Conservation (phyloP, 2,113 vertebrate genomes). For the Propithecus coquereli region DNA sequence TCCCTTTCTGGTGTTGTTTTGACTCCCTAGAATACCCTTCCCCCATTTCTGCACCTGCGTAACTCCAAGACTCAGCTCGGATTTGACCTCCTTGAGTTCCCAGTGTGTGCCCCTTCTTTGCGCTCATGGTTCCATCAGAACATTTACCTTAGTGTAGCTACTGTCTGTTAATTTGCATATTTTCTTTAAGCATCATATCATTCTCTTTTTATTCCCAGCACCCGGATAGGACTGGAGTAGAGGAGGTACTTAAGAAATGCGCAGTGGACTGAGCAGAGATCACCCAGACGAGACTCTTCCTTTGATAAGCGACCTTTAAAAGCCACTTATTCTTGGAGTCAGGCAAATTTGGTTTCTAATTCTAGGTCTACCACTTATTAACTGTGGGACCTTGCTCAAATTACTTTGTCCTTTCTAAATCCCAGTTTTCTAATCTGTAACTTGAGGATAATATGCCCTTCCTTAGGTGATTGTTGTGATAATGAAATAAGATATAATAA, state of each 20-base stretch:
- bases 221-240: neutral
- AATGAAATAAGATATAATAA: neutral
- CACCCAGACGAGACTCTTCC: neutral
- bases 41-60: too few species aligned
- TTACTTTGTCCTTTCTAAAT: neutral
- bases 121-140: neutral
- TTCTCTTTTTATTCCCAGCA: neutral
- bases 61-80: neutral
- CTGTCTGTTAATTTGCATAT: neutral
- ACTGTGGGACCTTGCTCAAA: neutral
- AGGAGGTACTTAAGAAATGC: neutral
- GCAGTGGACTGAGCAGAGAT: neutral
- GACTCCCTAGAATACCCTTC: neutral
- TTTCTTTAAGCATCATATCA: neutral
- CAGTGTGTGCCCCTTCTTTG: neutral
- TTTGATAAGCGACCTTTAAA: neutral
- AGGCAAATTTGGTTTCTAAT: neutral
- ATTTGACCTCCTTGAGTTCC: neutral
- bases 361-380: neutral
- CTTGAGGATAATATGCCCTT: neutral
- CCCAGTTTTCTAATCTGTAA: neutral
- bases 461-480: neutral
- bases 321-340: neutral
- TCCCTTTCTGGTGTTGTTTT: neutral
- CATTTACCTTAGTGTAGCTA: neutral